phyloP scores from a whole-genome alignment of 2,113 vertebrate genomes.

The Thomomys bottae region DNA sequence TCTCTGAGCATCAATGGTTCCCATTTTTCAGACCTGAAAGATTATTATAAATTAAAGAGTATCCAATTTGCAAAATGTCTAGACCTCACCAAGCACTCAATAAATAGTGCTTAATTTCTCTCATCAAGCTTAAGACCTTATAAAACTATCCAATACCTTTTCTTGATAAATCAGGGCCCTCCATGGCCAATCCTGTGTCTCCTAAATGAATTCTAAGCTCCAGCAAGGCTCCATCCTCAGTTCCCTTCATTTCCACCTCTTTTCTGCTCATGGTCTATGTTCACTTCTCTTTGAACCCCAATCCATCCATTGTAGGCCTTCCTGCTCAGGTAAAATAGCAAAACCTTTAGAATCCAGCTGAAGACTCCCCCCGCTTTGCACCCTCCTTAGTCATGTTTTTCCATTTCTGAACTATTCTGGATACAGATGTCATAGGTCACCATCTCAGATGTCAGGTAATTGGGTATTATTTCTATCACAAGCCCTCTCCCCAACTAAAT shows the following conservation, averaged over 20 bases:
- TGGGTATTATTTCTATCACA: conserved; percentile 11
- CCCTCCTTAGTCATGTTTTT: too few species aligned
- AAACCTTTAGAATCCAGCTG: conserved; percentile 12
- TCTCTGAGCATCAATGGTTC: not conserved
- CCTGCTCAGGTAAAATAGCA: not conserved
- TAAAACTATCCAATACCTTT: not conserved
- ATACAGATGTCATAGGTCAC: not conserved
- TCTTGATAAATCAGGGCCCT: not conserved
- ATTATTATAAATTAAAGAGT: not conserved
- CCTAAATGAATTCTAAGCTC: not conserved
- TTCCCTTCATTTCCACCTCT: not conserved
- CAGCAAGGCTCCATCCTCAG: not conserved
- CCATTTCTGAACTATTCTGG: not conserved
- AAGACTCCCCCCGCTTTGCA: not conserved
- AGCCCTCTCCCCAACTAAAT: not conserved
- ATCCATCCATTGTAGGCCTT: not conserved
- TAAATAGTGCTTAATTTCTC: not conserved
- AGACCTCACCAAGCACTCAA: not conserved
- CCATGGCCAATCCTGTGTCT: not conserved
- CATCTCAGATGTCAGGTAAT: not conserved
- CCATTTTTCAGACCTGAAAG: not conserved
- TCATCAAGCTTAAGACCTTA: not conserved
- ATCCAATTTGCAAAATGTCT: not conserved
- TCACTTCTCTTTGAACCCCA: not conserved
- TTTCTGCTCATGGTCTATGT: not conserved